A percentile compares a stretch with the other conserved stretches of the same genome.
phyloP scores from a whole-genome alignment of 2,113 vertebrate species.

The Chionodraco myersi region DNA sequence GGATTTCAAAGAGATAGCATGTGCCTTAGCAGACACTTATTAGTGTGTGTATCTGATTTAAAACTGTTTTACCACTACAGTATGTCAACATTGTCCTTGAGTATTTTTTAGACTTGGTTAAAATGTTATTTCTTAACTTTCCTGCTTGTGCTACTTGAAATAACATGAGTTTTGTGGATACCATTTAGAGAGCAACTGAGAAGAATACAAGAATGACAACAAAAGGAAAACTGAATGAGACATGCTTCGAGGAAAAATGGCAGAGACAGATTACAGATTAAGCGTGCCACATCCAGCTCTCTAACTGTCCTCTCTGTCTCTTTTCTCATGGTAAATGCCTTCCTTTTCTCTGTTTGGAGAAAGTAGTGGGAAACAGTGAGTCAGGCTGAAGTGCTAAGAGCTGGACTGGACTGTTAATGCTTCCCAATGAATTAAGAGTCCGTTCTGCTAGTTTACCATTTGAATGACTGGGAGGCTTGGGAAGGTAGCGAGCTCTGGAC shows the following conservation, averaged over 20 bases:
- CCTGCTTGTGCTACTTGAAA: not conserved
- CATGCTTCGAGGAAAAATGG: slow-evolving; percentile 65
- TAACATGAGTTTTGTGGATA: not conserved
- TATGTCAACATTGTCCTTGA: not conserved
- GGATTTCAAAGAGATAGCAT: too few species aligned
- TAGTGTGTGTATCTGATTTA: not conserved
- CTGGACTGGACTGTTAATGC: slow-evolving; percentile 84
- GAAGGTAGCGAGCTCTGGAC: slow-evolving; percentile 72
- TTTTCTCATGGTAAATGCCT: slow-evolving; percentile 80
- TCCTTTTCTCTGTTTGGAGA: slow-evolving; percentile 71
- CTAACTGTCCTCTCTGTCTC: slow-evolving; percentile 70
- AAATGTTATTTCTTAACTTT: not conserved
- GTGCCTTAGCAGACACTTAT: not conserved
- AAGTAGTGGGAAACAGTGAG: slow-evolving; percentile 85
- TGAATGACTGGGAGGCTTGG: slow-evolving; percentile 82
- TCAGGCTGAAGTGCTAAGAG: slow-evolving; percentile 78
- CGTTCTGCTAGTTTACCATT: slow-evolving; percentile 79
- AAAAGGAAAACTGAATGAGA: slow-evolving; percentile 47
- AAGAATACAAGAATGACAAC: slow-evolving; percentile 13
- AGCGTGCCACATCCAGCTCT: slow-evolving; percentile 77
- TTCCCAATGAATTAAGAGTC: slow-evolving; percentile 78
- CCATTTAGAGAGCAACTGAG: slow-evolving; percentile 1
- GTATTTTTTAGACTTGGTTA: not conserved
- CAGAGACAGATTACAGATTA: slow-evolving; percentile 81
- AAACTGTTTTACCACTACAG: not conserved